Percentiles rank a stretch among this genome's conserved stretches.
These are phyloP conservation scores for Polydrusus tereticollis DNA, from an alignment of 2,888 invertebrate genomes.

Conservation along the genomic window DNA sequence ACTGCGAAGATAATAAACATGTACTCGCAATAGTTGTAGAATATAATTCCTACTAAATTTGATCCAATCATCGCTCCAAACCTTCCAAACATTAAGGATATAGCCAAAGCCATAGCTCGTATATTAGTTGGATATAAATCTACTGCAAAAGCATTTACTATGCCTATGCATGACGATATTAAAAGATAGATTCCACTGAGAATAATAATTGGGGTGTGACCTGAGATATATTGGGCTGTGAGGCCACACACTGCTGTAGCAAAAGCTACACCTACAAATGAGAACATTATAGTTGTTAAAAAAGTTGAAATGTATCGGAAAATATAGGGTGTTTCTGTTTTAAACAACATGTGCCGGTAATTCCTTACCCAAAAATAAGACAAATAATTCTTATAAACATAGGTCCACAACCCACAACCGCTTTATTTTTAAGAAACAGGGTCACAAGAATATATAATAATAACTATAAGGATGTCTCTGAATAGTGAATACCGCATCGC, in stretches of 20 bases:
- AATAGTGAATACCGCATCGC: no score
- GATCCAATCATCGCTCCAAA: conserved; percentile 69
- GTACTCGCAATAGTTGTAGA: conserved; percentile 67
- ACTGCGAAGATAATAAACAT: conserved; percentile 64
- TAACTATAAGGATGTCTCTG: no score
- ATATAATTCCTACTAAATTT: conserved; percentile 66
- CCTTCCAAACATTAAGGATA: conserved; percentile 70
- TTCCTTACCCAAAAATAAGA: no score
- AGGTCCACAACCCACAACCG: no score
- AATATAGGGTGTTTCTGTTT: no score
- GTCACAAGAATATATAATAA: no score
- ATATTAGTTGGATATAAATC: conserved; percentile 66
- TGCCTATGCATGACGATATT: conserved; percentile 61
- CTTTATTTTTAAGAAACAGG: no score
- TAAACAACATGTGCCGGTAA: no score
- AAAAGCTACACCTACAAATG: conserved; percentile 53
- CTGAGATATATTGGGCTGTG: conserved; percentile 58
- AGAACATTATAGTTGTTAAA: neutral
- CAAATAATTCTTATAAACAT: no score
- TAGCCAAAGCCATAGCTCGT: conserved; percentile 70
- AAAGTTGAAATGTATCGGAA: no score
- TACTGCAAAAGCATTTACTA: conserved; percentile 64
- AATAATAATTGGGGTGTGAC: conserved; percentile 56
- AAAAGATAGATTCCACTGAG: conserved; percentile 62
- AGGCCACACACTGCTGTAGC: conserved; percentile 61